A percentile compares a stretch with the other conserved stretches of the same genome.
phyloP scores from a whole-genome alignment of 2,888 invertebrate species.

The Pollenia angustigena region DNA sequence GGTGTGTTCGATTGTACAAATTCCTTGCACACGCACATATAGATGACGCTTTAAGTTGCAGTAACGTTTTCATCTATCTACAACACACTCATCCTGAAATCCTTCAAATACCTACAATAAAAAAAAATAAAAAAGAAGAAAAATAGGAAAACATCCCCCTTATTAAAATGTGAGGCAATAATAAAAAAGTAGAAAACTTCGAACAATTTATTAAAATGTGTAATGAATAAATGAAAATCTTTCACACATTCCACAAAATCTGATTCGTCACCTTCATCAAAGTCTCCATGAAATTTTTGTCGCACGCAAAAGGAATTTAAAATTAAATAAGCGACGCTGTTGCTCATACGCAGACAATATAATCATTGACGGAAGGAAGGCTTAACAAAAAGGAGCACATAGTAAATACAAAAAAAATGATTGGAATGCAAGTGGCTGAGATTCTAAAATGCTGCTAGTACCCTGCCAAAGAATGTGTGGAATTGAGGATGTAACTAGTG shows the following conservation, averaged over 20 bases:
- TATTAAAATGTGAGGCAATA: constrained; percentile 8
- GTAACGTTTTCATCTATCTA: too few relatives aligned
- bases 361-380: constrained; percentile 52
- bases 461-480: constrained; percentile 28
- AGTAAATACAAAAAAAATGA: constrained; percentile 2
- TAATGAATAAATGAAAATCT: constrained; percentile 60
- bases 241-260: constrained; percentile 63
- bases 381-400: constrained; percentile 41
- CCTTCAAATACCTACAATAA: too few relatives aligned
- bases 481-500: constrained; percentile 41
- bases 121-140: too few relatives aligned
- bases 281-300: constrained; percentile 60
- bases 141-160: constrained; percentile 35
- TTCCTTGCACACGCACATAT: too few relatives aligned
- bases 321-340: constrained; percentile 51
- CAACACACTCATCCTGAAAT: too few relatives aligned
- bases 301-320: constrained; percentile 66
- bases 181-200: constrained; percentile 17
- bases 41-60: too few relatives aligned
- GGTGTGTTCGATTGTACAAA: too few relatives aligned
- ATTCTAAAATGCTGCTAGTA: constrained; percentile 20
- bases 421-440: constrained; percentile 34
- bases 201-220: constrained; percentile 57
- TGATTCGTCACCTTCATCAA: constrained; percentile 60
- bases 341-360: constrained; percentile 45